Percentiles rank a stretch among this genome's conserved stretches.
Evolutionary conservation across 2,888 invertebrate genomes (phyloP).

Genomic region (Carpatolechia fugitivella): DNA sequence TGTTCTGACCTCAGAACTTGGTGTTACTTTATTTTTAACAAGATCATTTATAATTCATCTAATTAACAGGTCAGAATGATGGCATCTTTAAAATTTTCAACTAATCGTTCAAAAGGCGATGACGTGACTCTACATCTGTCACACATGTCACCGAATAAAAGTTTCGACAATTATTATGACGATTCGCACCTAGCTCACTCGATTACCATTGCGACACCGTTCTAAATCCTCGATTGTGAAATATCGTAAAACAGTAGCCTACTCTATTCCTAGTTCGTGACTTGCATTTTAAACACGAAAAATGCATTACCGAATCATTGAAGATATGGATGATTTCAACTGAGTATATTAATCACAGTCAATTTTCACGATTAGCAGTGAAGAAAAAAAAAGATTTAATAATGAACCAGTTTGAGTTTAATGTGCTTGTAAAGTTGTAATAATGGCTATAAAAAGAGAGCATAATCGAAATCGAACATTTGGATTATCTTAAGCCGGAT

Average conservation of each 20-base stretch:
- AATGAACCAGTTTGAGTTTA: too few species aligned
- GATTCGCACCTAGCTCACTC: slow-evolving; percentile 26
- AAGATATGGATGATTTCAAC: not conserved
- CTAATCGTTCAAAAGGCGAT: too few species aligned
- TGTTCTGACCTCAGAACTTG: too few species aligned
- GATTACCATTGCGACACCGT: slow-evolving; percentile 22
- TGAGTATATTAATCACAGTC: not conserved
- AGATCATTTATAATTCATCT: too few species aligned
- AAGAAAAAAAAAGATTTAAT: too few species aligned
- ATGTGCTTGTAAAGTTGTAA: not conserved
- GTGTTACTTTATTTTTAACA: too few species aligned
- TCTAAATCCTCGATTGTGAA: slow-evolving; percentile 28
- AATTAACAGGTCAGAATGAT: too few species aligned
- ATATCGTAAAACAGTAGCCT: slow-evolving; percentile 8
- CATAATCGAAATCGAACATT: not conserved
- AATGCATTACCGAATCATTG: not conserved
- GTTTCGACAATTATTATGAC: slow-evolving; percentile 21
- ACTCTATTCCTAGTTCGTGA: not conserved
- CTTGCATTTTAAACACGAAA: not conserved
- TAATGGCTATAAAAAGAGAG: not conserved
- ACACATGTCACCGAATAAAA: not conserved
- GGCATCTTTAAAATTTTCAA: too few species aligned
- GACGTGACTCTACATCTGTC: not conserved
- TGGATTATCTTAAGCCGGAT: not conserved
- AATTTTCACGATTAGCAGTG: not conserved